A percentile compares a stretch with the other conserved stretches of the same genome.
Evolutionary conservation across 2,113 vertebrate genomes (phyloP).

Genomic region (Amphiprion percula): DNA sequence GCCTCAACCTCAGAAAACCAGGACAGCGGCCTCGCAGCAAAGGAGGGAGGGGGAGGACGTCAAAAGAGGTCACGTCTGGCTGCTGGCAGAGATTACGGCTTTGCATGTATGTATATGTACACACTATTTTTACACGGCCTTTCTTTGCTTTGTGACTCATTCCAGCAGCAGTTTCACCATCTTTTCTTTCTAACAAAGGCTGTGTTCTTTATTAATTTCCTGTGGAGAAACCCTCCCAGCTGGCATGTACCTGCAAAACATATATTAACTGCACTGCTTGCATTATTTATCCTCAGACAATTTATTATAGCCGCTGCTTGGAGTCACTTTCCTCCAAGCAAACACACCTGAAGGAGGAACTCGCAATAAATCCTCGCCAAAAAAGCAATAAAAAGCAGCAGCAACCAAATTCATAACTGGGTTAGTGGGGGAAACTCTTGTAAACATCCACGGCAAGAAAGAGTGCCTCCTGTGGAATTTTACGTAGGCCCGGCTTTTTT

Average conservation of each 20-base stretch:
- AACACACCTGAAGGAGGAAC: not conserved
- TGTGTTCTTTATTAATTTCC: not conserved
- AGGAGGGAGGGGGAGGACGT: conserved; percentile 27
- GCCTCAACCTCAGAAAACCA: conserved; percentile 57
- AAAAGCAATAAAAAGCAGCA: not conserved
- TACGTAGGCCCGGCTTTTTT: not conserved
- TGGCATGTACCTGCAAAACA: not conserved
- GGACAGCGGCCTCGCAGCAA: conserved; percentile 49
- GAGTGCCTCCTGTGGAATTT: conserved; percentile 9
- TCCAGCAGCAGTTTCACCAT: not conserved
- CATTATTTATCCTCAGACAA: not conserved
- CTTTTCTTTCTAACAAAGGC: not conserved
- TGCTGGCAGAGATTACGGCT: conserved; percentile 60
- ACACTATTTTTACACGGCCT: not conserved
- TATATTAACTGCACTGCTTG: not conserved
- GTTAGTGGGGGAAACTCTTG: conserved; percentile 21
- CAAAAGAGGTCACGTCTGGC: conserved; percentile 74
- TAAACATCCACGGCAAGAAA: not conserved
- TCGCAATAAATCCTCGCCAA: not conserved
- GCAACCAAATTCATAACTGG: not conserved
- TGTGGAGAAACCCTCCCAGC: not conserved
- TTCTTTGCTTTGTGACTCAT: conserved; percentile 12
- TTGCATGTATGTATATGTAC: conserved; percentile 8
- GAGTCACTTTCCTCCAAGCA: not conserved
- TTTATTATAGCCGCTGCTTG: not conserved